These are phyloP conservation scores for Chromobotia macracanthus DNA, from an alignment of 2,797 vertebrate species.

Conservation along the genomic window DNA sequence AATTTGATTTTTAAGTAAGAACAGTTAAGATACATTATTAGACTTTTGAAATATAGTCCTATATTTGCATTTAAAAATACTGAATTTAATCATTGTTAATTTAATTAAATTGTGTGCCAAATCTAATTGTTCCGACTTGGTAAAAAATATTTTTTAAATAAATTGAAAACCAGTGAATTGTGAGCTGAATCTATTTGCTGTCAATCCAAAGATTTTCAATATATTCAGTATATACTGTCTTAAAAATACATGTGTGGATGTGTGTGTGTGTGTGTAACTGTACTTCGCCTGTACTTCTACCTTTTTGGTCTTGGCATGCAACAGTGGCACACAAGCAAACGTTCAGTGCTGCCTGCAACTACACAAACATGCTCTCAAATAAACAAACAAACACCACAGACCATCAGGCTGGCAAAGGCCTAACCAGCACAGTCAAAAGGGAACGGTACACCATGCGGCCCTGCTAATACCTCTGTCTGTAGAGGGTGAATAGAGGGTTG, in stretches of 20 bases:
- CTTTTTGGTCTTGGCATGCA: background rate
- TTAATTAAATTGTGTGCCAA: background rate
- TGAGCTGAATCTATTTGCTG: too few relatives aligned
- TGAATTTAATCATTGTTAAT: background rate
- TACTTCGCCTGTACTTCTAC: background rate
- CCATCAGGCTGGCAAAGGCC: conserved; percentile 33
- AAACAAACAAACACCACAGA: conserved; percentile 37
- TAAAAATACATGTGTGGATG: background rate
- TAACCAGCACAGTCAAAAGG: conserved; percentile 22
- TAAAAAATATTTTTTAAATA: too few relatives aligned
- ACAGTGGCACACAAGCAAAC: conserved; percentile 8
- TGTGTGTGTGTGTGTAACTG: background rate
- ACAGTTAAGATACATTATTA: too few relatives aligned
- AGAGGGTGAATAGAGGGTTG: conserved; percentile 46
- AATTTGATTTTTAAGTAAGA: too few relatives aligned
- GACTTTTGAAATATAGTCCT: too few relatives aligned
- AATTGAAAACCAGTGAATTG: too few relatives aligned
- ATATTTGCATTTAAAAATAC: too few relatives aligned
- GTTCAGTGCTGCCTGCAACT: conserved; percentile 17
- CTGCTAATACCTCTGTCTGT: conserved; percentile 50
- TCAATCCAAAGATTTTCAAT: too few relatives aligned
- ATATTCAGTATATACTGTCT: too few relatives aligned
- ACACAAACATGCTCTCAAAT: conserved; percentile 25
- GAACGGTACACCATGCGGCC: conserved; percentile 8
- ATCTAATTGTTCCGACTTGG: too few relatives aligned